Conservation (phyloP, 92 coral and sea anemone species). For the Bergia sp. region DNA sequence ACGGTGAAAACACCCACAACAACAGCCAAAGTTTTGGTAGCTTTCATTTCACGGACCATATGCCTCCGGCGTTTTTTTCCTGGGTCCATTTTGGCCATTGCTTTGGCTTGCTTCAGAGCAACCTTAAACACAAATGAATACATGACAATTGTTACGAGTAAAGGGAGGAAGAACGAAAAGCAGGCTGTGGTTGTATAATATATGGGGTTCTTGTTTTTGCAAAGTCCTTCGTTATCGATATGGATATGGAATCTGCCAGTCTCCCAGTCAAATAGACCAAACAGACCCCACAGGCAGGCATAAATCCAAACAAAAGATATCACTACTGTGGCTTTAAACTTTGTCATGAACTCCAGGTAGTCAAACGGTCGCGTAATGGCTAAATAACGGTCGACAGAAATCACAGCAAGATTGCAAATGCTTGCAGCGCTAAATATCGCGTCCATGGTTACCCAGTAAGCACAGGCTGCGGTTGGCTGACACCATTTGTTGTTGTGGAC, state of each 20-base stretch:
- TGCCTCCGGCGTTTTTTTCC: conserved; percentile 41
- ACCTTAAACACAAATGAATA: conserved; percentile 55
- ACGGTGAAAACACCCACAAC: conserved; percentile 90
- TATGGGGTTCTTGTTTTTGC: conserved; percentile 41
- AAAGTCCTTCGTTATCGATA: neutral
- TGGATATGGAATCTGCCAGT: conserved; percentile 33
- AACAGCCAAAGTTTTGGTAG: conserved; percentile 92
- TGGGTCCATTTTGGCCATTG: conserved; percentile 60
- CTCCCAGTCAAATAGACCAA: conserved; percentile 77
- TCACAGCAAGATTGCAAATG: conserved; percentile 89
- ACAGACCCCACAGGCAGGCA: conserved; percentile 81
- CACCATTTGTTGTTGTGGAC: conserved; percentile 90
- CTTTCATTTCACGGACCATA: conserved; percentile 90
- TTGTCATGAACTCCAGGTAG: conserved; percentile 81
- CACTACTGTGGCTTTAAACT: conserved; percentile 71
- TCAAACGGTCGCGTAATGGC: conserved; percentile 89
- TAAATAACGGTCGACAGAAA: conserved; percentile 91
- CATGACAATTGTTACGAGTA: conserved; percentile 48
- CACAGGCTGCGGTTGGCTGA: conserved; percentile 62
- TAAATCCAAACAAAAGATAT: conserved; percentile 87
- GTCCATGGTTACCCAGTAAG: conserved; percentile 79
- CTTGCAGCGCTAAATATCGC: conserved; percentile 79
- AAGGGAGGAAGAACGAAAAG: conserved; percentile 58
- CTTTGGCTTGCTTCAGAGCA: conserved; percentile 62
- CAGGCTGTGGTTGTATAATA: conserved; percentile 57